Conservation (phyloP, 2,113 vertebrate genomes). For the Irena cyanogastra region DNA sequence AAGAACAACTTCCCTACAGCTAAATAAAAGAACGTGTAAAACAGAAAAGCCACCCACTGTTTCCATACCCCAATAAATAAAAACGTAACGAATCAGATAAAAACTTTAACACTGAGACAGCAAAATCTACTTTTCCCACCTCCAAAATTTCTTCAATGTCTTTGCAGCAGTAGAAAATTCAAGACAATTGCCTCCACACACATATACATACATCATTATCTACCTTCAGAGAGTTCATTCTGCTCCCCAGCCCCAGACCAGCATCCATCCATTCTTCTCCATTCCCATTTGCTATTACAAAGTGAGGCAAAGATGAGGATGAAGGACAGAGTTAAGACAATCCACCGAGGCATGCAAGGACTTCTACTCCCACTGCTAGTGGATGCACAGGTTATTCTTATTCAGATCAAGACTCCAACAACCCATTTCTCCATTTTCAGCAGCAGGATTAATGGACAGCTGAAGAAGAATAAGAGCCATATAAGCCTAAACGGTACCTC, state of each 20-base stretch:
- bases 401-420: neutral
- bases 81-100: neutral
- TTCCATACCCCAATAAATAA: neutral
- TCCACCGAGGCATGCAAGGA: neutral
- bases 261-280: neutral
- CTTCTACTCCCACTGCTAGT: neutral
- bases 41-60: neutral
- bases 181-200: neutral
- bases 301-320: neutral
- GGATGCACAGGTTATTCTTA: neutral
- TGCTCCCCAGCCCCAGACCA: neutral
- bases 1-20: conserved; percentile 30
- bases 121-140: neutral
- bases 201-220: neutral
- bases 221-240: neutral
- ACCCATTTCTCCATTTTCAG: neutral
- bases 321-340: neutral
- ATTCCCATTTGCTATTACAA: neutral
- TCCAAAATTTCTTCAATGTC: neutral
- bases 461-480: neutral
- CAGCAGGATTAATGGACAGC: neutral
- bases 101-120: neutral
- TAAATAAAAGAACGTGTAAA: conserved; percentile 17
- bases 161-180: neutral
- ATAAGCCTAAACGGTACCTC: neutral